These are phyloP conservation scores for Carlito syrichta DNA, from an alignment of 2,113 vertebrate genomes.

Conservation along the genomic window DNA sequence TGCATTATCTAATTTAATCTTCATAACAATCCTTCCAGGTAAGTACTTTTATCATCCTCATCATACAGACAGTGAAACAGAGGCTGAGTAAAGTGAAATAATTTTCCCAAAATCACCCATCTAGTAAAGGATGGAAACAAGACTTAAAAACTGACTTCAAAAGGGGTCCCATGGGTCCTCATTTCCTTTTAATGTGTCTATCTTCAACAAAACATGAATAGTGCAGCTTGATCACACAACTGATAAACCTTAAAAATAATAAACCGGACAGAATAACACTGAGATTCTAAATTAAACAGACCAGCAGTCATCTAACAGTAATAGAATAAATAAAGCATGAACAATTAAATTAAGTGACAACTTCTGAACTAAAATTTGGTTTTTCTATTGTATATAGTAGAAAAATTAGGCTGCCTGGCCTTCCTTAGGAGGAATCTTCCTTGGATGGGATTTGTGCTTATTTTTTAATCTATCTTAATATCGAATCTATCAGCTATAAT, in stretches of 20 bases:
- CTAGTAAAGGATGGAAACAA: neutral
- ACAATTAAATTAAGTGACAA: slow-evolving; percentile 25
- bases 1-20: neutral
- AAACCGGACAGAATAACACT: slow-evolving; percentile 5
- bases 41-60: neutral
- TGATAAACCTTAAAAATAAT: slow-evolving; percentile 51
- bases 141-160: neutral
- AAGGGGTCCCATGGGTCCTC: neutral
- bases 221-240: slow-evolving; percentile 2
- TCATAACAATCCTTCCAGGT: neutral
- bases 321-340: slow-evolving; percentile 21
- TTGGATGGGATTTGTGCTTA: neutral
- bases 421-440: neutral
- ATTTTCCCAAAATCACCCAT: neutral
- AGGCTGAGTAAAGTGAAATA: neutral
- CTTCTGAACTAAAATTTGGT: neutral
- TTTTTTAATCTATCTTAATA: neutral
- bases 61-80: neutral
- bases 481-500: neutral
- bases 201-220: slow-evolving; percentile 31
- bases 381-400: neutral
- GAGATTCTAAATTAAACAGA: neutral
- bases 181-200: neutral
- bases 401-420: neutral
- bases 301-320: neutral